phyloP scores from a whole-genome alignment of 2,797 vertebrate species.

The Crocidura indochinensis region DNA sequence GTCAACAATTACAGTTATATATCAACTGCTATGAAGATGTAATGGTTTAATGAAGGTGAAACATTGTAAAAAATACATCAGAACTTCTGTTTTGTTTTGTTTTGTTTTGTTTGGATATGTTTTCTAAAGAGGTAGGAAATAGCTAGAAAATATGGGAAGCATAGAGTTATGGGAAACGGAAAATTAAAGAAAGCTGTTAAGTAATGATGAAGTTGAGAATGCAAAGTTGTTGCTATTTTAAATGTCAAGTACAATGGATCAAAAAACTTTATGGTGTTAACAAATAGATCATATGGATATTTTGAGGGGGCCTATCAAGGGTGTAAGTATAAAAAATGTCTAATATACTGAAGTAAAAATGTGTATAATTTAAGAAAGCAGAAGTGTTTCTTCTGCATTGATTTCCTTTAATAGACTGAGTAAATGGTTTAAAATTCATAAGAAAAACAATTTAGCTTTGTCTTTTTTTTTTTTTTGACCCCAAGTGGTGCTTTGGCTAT shows the following conservation, averaged over 20 bases:
- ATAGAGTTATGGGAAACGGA: neutral
- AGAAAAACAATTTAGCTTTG: neutral
- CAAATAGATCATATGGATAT: neutral
- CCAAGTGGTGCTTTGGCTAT: too few relatives aligned
- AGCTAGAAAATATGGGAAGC: neutral
- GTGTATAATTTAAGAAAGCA: neutral
- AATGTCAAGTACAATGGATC: neutral
- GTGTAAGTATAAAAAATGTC: neutral
- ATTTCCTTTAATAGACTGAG: neutral
- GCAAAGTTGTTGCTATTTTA: neutral
- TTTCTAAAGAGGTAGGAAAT: conserved; percentile 17
- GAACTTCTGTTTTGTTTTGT: neutral
- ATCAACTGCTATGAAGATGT: neutral
- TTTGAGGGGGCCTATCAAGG: neutral
- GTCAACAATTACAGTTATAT: conserved; percentile 21
- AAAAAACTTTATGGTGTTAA: neutral
- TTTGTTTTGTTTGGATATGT: neutral
- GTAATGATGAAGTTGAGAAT: too few relatives aligned
- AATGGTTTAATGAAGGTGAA: neutral
- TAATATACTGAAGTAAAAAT: neutral
- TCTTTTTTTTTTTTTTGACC: neutral
- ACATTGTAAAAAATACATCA: neutral
- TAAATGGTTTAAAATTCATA: neutral
- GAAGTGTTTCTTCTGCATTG: neutral
- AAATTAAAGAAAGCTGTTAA: neutral